phyloP scores from a whole-genome alignment of 1,140 invertebrate genomes.

The Tetragnatha versicolor region DNA sequence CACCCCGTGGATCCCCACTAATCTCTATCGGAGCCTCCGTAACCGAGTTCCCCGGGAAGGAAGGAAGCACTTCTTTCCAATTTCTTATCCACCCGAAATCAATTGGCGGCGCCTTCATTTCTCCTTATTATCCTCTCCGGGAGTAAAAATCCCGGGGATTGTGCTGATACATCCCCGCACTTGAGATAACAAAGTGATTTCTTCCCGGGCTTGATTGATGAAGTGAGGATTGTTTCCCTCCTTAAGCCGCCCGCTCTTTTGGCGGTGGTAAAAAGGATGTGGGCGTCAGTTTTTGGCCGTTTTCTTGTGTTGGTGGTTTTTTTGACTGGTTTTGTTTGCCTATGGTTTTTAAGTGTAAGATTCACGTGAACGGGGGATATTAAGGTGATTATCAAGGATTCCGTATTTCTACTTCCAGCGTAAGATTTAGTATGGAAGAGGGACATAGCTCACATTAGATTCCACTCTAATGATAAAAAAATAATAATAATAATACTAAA shows the following conservation, averaged over 20 bases:
- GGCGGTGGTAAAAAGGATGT: no score
- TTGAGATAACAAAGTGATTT: constrained; percentile 51
- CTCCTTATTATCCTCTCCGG: constrained; percentile 8
- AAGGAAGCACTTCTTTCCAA: constrained; percentile 10
- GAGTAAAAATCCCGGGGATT: constrained; percentile 42
- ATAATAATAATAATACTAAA: no score
- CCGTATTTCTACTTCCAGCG: no score
- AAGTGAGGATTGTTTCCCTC: constrained; percentile 1
- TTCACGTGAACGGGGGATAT: no score
- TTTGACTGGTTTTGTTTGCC: no score
- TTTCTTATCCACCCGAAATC: constrained; percentile 16
- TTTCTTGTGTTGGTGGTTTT: no score
- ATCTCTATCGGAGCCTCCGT: constrained; percentile 27
- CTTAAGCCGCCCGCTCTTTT: not conserved
- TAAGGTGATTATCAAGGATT: no score
- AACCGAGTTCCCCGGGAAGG: constrained; percentile 7
- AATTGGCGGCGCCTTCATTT: constrained; percentile 24
- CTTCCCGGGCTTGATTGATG: constrained; percentile 34
- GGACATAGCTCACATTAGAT: no score
- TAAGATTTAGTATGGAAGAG: no score
- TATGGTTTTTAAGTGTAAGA: no score
- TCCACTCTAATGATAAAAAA: no score
- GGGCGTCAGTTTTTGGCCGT: no score
- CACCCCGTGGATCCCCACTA: constrained; percentile 7
- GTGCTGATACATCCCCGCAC: constrained; percentile 30